Conservation (phyloP, 2,113 vertebrate species). For the Microcebus ravelobensis region DNA sequence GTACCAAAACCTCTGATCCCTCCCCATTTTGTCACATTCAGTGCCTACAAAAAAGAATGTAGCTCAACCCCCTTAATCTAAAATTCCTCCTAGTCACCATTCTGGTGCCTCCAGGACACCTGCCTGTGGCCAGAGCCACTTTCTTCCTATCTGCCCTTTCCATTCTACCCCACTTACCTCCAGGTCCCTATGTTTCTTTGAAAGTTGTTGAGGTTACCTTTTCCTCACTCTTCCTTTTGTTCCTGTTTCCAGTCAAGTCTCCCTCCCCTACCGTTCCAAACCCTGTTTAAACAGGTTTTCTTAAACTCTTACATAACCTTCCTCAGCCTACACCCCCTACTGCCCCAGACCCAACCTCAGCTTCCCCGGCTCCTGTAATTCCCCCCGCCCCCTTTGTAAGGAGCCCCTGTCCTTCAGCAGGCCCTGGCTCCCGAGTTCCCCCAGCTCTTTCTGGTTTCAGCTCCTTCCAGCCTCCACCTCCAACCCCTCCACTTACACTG, state of each 20-base stretch:
- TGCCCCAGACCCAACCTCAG: background rate
- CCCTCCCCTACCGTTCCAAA: background rate
- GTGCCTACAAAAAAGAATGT: background rate
- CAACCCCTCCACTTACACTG: rapidly evolving
- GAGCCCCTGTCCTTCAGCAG: background rate
- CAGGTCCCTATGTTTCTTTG: background rate
- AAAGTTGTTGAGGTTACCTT: background rate
- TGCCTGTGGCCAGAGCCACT: background rate
- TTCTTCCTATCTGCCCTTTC: background rate
- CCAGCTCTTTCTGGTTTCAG: background rate
- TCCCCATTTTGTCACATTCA: background rate
- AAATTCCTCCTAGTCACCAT: background rate
- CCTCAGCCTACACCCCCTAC: background rate
- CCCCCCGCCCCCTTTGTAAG: background rate
- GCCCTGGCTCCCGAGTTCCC: background rate
- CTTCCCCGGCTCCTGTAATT: background rate
- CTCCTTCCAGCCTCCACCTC: background rate
- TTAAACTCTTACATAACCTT: constrained; percentile 38
- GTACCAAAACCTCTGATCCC: background rate
- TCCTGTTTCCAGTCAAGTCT: background rate
- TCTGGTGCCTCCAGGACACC: background rate
- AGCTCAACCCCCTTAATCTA: background rate
- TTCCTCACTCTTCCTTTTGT: background rate
- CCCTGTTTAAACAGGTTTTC: constrained; percentile 55
- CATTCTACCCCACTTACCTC: background rate